Base-by-base conservation (phyloP, 2,888 invertebrate genomes). In the Galeopsomyia nigrocyanea region DNA sequence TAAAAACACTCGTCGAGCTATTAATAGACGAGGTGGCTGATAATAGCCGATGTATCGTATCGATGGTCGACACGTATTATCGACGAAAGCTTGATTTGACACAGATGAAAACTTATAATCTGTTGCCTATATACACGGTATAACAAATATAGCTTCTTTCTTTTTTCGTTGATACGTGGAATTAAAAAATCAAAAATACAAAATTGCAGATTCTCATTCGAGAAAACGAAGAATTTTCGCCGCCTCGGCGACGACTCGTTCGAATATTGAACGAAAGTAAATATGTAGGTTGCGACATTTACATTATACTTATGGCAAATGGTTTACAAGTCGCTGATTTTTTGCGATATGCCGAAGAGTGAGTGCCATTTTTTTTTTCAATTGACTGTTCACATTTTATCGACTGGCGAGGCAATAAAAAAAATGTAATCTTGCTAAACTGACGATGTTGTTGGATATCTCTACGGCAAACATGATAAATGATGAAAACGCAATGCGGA, bases 331-430 rank as follows among this genome's bases (percentile, higher is more conserved):
- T 90, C 0, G 87, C 90, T 0, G 87, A 92, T 73, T 88, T 95
- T 39, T 83, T 95, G n/a, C 87, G 87, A 79, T 95, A 92, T 84
- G 90, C 92, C 0, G 93, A 95, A 82, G 90, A 91, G 90, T 92
- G 83, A 78, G 78, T 68, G 31, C 13, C 16, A 55, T 21, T 21
- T n/a, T 46, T 55, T 9, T 3, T 0, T 57, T 46, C 16, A 14
- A 49, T 21, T 14, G 21, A 61, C 5, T 26, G 26, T 26, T n/a
- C n/a, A n/a, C n/a, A n/a, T n/a, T n/a, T n/a, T n/a, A n/a, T n/a
- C n/a, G n/a, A n/a, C n/a, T n/a, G n/a, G n/a, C n/a, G n/a, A n/a
- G n/a, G n/a, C n/a, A n/a, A n/a, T n/a, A n/a, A n/a, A n/a, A n/a
- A n/a, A n/a, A n/a, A n/a, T n/a, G n/a, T n/a, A n/a, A n/a, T n/a